Base-by-base conservation (phyloP, 2,113 vertebrate genomes). In the Hydrolagus affinis region DNA sequence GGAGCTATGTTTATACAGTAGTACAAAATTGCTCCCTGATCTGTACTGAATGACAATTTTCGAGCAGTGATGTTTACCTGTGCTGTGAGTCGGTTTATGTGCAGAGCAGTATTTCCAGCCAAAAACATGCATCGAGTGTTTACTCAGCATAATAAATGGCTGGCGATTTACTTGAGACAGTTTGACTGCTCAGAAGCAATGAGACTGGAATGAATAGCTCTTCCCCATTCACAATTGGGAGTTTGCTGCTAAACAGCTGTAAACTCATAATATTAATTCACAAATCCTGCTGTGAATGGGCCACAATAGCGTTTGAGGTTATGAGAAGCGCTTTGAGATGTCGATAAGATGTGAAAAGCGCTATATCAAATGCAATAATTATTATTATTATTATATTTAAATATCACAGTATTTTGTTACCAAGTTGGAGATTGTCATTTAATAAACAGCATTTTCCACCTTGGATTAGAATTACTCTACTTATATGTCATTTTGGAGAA, bases 1-100 rank as follows among this genome's bases (percentile, higher is more conserved):
- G 23, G 77, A 64, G 59, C 75, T 78, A 60, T 78, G n/a, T 78
- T 60, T 78, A n/a, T 78, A 59, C 12, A 23, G 56, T 77, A 60
- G 75, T n/a, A 60, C n/a, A 21, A 56, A 44, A 75, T 57, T 75
- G 73, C 73, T 75, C 32, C 32, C 73, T 77, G 56, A 59, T 77
- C 44, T 57, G 75, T 11, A 77, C 56, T 59, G 75, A 77, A 77
- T 60, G 57, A n/a, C 17, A 75, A 3, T 75, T 17, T 44, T 44
- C 56, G 21, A 56, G 32, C 75, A 59, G n/a, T 83, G 66, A 66
- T 66, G 32, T 66, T 30, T 60, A 59, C 23, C n/a, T 83, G 78
- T 17, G 9, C 14, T 83, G 60, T 14, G 28, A 80, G 57, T 80
- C 73, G 56, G 73, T 75, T 75, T 75, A 75, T 17, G 32, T n/a